Evolutionary conservation across 2,888 invertebrate species (phyloP).

Genomic region (Fragum sueziense): DNA sequence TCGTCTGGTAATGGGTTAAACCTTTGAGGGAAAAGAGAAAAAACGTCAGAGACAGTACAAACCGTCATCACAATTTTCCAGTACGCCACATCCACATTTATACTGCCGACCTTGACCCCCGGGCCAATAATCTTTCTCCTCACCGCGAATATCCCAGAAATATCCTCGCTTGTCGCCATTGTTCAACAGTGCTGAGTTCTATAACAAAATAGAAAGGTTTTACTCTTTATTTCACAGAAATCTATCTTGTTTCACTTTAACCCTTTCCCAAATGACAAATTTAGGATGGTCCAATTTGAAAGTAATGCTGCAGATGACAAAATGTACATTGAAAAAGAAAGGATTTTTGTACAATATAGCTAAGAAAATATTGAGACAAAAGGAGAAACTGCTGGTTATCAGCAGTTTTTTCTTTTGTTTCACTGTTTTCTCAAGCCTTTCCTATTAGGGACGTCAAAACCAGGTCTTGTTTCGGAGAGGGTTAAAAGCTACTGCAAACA

Average conservation of each 20-base stretch:
- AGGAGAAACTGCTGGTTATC: neutral
- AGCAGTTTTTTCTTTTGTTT: too few relatives aligned
- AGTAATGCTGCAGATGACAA: neutral
- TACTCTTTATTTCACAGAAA: neutral
- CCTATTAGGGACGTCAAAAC: too few relatives aligned
- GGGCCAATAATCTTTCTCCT: conserved; percentile 58
- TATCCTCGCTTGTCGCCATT: conserved; percentile 53
- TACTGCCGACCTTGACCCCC: conserved; percentile 59
- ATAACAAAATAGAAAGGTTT: neutral
- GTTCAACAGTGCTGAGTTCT: conserved; percentile 56
- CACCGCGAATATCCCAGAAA: conserved; percentile 39
- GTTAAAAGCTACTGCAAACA: too few relatives aligned
- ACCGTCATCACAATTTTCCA: conserved; percentile 61
- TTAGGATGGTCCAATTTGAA: neutral
- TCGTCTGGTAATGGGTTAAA: too few relatives aligned
- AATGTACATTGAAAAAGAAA: too few relatives aligned
- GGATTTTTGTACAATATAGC: too few relatives aligned
- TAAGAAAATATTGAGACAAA: neutral
- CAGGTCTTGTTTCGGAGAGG: too few relatives aligned
- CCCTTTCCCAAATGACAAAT: neutral
- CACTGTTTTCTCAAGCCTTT: too few relatives aligned
- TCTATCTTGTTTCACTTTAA: too few relatives aligned
- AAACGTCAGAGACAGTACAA: neutral
- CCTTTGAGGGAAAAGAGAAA: too few relatives aligned
- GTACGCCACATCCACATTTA: conserved; percentile 73